Evolutionary conservation across 1,140 invertebrate genomes (phyloP).

Genomic region (Heliconius eleuchia): DNA sequence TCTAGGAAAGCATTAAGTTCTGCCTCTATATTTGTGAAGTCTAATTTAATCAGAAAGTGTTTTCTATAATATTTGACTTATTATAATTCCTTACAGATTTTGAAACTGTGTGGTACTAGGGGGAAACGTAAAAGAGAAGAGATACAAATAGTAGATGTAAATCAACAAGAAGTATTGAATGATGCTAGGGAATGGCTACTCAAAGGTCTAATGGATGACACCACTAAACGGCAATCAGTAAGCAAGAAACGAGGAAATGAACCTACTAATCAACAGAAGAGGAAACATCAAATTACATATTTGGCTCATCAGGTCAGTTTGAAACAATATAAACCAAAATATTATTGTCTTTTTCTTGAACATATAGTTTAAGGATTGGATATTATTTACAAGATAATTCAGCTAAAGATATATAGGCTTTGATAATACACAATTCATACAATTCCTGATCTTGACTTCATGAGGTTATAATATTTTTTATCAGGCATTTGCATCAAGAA

Average conservation of each 20-base stretch:
- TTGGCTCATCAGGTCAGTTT: conserved; percentile 90
- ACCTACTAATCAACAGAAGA: conserved; percentile 86
- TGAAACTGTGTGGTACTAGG: conserved; percentile 73
- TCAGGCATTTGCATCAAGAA: no score
- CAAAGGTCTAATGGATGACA: conserved; percentile 90
- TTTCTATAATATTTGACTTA: no score
- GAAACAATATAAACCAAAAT: no score
- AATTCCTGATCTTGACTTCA: no score
- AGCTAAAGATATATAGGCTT: no score
- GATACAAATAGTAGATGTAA: conserved; percentile 90
- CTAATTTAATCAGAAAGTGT: no score
- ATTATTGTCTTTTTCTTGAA: no score
- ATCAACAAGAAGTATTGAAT: conserved; percentile 90
- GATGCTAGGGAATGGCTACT: conserved; percentile 91
- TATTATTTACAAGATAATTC: not conserved
- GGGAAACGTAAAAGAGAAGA: conserved; percentile 78
- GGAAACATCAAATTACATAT: conserved; percentile 98
- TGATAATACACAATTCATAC: no score
- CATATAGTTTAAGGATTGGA: no score
- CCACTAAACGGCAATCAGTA: conserved; percentile 78
- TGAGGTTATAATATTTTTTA: no score
- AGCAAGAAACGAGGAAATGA: conserved; percentile 83
- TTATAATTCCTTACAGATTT: conserved; percentile 54
- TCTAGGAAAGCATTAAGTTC: no score
- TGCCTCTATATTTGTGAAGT: no score